Conservation (phyloP, 2,888 invertebrate species). For the Mesorhabditis belari region DNA sequence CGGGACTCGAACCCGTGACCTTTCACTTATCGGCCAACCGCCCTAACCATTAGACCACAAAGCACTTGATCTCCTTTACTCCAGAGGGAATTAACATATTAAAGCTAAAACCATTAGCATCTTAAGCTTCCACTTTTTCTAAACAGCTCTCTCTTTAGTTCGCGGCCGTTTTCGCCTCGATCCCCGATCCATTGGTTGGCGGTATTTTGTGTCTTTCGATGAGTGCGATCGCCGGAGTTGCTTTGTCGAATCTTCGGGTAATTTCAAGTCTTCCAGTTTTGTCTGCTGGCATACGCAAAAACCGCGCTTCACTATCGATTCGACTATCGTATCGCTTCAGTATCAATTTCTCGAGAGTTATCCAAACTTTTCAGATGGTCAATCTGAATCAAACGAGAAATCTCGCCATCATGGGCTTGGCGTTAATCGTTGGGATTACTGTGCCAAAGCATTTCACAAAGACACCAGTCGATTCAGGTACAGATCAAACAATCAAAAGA, state of each 20-base stretch:
- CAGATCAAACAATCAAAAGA: not conserved
- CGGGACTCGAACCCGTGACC: too few species aligned
- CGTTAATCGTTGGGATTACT: conserved; percentile 34
- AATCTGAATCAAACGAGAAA: conserved; percentile 27
- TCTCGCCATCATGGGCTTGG: conserved; percentile 40
- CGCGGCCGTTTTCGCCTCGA: conserved; percentile 41
- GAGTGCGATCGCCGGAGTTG: conserved; percentile 45
- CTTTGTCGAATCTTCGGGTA: conserved; percentile 39
- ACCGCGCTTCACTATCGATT: too few species aligned
- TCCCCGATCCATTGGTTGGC: conserved; percentile 44
- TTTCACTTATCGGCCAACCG: too few species aligned
- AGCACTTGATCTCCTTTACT: too few species aligned
- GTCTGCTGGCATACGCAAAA: too few species aligned
- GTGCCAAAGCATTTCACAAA: conserved; percentile 33
- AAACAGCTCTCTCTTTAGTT: too few species aligned
- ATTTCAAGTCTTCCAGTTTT: too few species aligned
- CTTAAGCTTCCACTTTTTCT: too few species aligned
- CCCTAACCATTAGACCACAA: too few species aligned
- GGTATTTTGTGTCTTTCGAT: conserved; percentile 43
- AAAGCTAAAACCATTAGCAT: not conserved
- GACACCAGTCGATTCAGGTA: conserved; percentile 21
- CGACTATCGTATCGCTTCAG: too few species aligned
- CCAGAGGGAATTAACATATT: too few species aligned
- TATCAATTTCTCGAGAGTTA: too few species aligned
- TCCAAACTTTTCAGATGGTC: conserved; percentile 15